Evolutionary conservation across 37 sponge, comb jelly and placozoan species (phyloP).

Genomic region (Bolinopsis microptera): DNA sequence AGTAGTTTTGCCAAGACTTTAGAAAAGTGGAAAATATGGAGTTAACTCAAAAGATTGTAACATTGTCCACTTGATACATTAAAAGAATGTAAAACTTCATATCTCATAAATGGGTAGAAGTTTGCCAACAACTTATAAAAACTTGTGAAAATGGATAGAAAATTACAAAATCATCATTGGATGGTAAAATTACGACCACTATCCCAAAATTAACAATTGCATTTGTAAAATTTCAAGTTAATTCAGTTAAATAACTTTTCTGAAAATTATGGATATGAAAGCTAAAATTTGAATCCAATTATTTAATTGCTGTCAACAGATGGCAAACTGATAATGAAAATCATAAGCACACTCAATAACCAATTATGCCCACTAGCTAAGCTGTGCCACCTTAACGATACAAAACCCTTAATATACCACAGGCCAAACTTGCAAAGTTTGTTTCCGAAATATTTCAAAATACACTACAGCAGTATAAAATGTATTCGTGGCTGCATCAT

Average conservation of each 20-base stretch:
- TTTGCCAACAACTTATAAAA: neutral
- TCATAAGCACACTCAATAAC: no score
- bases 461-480: no score
- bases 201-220: neutral
- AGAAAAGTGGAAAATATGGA: neutral
- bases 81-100: neutral
- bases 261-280: neutral
- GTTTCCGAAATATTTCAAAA: no score
- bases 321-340: neutral
- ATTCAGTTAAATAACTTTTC: neutral
- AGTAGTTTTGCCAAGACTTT: no score
- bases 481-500: no score
- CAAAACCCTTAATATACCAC: no score
- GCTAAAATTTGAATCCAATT: neutral
- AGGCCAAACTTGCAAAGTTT: no score
- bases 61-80: neutral
- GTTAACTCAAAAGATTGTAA: neutral
- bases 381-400: no score
- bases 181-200: neutral
- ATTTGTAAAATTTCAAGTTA: neutral
- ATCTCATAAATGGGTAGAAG: neutral
- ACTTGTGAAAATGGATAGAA: neutral
- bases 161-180: neutral
- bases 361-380: no score
- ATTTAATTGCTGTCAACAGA: neutral